Conservation (phyloP, 1,140 invertebrate species). For the Aricia agestis region DNA sequence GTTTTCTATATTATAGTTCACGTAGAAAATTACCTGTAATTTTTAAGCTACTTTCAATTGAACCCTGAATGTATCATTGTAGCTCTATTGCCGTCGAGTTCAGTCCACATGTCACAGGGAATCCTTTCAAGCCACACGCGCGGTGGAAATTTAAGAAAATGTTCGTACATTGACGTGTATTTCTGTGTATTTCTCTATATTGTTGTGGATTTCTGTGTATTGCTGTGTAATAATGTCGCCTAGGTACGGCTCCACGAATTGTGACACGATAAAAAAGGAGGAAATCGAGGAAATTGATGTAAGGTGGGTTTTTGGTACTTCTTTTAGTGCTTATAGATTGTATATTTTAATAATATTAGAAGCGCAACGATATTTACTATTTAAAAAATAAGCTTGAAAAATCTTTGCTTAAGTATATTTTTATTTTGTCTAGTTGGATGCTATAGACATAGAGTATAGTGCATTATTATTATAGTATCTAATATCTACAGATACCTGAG, state of each 20-base stretch:
- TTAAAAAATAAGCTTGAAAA: no score
- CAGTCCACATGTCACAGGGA: constrained; percentile 36
- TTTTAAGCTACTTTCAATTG: not conserved
- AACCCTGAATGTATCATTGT: not conserved
- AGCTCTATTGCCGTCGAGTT: constrained; percentile 22
- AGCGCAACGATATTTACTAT: no score
- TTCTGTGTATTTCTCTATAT: constrained; percentile 8
- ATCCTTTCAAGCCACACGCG: constrained; percentile 43
- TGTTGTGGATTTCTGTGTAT: not conserved
- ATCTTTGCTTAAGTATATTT: no score
- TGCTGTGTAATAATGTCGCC: constrained; percentile 1
- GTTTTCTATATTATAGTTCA: not conserved
- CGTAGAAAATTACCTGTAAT: not conserved
- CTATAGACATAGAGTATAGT: no score
- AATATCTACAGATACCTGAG: no score
- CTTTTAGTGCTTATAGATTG: no score
- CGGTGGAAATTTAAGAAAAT: constrained; percentile 27
- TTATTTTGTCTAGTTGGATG: no score
- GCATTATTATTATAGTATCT: no score
- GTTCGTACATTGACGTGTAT: constrained; percentile 20
- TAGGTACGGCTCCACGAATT: constrained; percentile 55
- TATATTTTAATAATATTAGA: no score
- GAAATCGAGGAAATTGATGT: constrained; percentile 41
- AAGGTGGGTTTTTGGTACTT: constrained; percentile 35
- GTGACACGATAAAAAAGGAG: constrained; percentile 38